These are phyloP conservation scores for Enteromius mattozi DNA, from an alignment of 2,797 vertebrate species.

Conservation along the genomic window DNA sequence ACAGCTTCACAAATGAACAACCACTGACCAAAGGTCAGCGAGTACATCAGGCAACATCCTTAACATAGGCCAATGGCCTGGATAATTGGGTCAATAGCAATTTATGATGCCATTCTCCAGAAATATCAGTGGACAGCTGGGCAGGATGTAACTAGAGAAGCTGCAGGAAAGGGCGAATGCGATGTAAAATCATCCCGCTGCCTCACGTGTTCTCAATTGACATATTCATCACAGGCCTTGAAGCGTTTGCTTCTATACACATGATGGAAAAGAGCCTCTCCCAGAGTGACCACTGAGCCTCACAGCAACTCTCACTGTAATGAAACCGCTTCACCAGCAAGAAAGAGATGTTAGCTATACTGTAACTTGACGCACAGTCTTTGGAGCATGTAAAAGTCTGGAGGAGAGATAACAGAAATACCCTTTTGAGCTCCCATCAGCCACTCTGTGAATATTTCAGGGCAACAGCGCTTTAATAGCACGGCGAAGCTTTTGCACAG, in stretches of 20 bases:
- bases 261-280: constrained; percentile 18
- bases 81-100: constrained; percentile 65
- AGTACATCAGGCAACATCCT: constrained; percentile 12
- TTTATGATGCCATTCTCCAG: constrained; percentile 64
- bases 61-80: constrained; percentile 42
- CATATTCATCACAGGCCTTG: constrained; percentile 45
- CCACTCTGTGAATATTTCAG: constrained; percentile 41
- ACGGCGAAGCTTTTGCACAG: constrained; percentile 2
- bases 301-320: constrained; percentile 19
- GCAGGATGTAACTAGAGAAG: constrained; percentile 59
- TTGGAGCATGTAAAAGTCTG: constrained; percentile 46
- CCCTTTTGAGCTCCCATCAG: constrained; percentile 44
- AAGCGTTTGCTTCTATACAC: constrained; percentile 55
- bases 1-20: background rate
- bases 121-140: constrained; percentile 69
- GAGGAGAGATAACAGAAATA: constrained; percentile 49
- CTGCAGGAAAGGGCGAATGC: constrained; percentile 35
- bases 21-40: constrained; percentile 33
- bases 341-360: constrained; percentile 20
- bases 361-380: constrained; percentile 43
- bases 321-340: constrained; percentile 40
- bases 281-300: constrained; percentile 22
- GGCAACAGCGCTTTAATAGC: constrained; percentile 27
- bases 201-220: constrained; percentile 45
- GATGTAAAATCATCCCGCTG: constrained; percentile 30